Conservation (phyloP, 2,113 vertebrate species). For the Acanthisitta chloris region DNA sequence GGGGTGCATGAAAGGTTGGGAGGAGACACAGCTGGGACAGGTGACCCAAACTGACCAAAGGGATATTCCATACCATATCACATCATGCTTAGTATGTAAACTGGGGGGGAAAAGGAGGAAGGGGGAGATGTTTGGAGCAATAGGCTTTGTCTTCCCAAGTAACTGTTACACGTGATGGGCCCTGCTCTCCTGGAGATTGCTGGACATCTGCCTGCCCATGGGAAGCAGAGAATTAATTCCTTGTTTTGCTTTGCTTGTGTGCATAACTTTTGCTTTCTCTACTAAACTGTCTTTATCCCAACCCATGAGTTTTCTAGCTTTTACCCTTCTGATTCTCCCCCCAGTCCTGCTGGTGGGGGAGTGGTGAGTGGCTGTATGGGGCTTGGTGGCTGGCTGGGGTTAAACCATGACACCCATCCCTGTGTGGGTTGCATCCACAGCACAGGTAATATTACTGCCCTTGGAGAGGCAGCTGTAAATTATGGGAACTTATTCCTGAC, state of each 20-base stretch:
- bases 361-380: neutral
- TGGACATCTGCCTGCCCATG: neutral
- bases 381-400: neutral
- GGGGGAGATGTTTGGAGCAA: neutral
- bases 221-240: neutral
- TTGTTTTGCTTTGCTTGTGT: neutral
- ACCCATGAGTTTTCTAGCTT: neutral
- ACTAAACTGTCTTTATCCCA: neutral
- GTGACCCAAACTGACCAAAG: neutral
- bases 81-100: neutral
- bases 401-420: neutral
- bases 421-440: neutral
- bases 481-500: neutral
- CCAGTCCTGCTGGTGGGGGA: neutral
- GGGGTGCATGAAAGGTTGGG: neutral
- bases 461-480: neutral
- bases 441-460: neutral
- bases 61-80: neutral
- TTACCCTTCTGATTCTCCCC: neutral
- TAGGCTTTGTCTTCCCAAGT: neutral
- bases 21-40: neutral
- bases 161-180: accelerated
- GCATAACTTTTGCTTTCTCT: neutral
- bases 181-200: neutral
- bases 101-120: neutral